Conservation (phyloP, 2,113 vertebrate genomes). For the Lutjanus erythropterus region DNA sequence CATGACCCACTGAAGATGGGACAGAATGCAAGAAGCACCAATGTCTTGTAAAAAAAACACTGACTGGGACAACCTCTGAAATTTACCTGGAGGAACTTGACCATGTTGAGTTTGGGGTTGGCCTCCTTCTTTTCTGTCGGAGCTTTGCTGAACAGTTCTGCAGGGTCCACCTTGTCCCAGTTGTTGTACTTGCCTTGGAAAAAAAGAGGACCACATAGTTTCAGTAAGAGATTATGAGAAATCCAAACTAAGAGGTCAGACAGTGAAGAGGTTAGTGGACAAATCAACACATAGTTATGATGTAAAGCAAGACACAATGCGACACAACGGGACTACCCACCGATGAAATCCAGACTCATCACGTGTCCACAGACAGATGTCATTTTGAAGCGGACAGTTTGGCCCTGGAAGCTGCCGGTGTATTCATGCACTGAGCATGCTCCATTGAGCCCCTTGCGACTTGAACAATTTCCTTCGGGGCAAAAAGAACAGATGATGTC, state of each 20-base stretch:
- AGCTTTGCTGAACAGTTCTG: conserved; percentile 97
- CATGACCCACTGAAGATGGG: not conserved
- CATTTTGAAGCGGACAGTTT: conserved; percentile 93
- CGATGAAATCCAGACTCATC: conserved; percentile 98
- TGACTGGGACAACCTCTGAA: not conserved
- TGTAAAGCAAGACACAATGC: not conserved
- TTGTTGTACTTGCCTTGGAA: conserved; percentile 97
- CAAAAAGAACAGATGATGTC: not conserved
- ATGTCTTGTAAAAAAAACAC: not conserved
- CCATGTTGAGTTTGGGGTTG: conserved; percentile 97
- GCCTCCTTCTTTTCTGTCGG: conserved; percentile 99
- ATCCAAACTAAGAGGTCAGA: not conserved
- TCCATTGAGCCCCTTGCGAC: conserved; percentile 94
- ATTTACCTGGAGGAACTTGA: conserved; percentile 95
- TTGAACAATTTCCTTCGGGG: conserved; percentile 88
- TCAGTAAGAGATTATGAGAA: not conserved
- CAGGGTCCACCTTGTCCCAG: conserved; percentile 98
- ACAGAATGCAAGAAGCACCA: not conserved
- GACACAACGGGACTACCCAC: conserved; percentile 81
- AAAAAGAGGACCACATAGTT: conserved; percentile 3
- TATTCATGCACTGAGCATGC: conserved; percentile 96
- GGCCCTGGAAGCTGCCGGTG: conserved; percentile 89
- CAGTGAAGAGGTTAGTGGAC: not conserved
- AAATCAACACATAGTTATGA: not conserved
- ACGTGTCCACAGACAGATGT: conserved; percentile 98